Base-by-base conservation (phyloP, 2,797 vertebrate genomes). In the Megalops cyprinoides region DNA sequence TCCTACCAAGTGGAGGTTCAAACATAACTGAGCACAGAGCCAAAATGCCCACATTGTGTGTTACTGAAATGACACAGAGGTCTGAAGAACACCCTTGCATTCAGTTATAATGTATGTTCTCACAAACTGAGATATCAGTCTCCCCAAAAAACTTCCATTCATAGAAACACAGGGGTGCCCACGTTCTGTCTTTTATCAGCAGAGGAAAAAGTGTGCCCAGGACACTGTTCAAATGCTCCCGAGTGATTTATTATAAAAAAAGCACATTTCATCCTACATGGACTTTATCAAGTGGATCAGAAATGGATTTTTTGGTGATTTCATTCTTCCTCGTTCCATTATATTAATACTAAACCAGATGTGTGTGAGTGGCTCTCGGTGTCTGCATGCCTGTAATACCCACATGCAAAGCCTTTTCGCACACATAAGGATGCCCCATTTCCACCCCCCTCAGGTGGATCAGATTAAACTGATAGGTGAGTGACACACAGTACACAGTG, bases 1-100 rank as follows among this genome's bases (percentile, higher is more conserved):
- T 42, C 65, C 65, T n/a, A n/a, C 65, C 20, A 23, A n/a, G 65
- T 39, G 65, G 1, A 42, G 37, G 34, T 44, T 69, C 37, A 69
- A 42, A 39, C 65, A 65, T 65, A 65, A 65, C 65, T 65, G 62
- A 46, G 44, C n/a, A 9, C 42, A 74, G 69, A 44, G 71, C 71
- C 71, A 18, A 28, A 28, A 49, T 49, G 46, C 42, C 48, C 49
- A 49, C 46, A 15, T 28, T 74, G 42, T 39, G 31, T 25, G 23
- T 31, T 44, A 12, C 18, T 7, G 44, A 53, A 74, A 74, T 49
- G 25, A 49, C n/a, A 51, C 15, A 49, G 28, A 53, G 28, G 74
- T 53, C 28, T 31, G 31, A 25, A 15, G 74, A 34, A 34, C 28
- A 14, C 14, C 28, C 39, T 44, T 2, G 69, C 23, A 37, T 53